Percentiles rank a stretch among this genome's conserved stretches.
Conservation (phyloP, 2,797 vertebrate genomes). For the Pangasius mekongensis region DNA sequence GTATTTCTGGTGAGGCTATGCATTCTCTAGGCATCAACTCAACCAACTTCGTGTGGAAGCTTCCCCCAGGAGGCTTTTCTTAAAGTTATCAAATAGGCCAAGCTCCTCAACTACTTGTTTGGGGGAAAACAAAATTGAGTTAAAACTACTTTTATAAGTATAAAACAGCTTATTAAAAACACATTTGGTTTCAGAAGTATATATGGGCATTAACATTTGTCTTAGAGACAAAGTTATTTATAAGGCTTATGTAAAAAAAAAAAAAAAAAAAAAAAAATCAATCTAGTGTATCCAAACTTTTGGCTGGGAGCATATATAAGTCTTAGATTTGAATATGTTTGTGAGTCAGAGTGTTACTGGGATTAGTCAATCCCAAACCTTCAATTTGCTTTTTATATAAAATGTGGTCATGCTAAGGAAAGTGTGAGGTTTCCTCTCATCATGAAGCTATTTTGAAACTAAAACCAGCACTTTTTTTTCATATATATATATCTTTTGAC, state of each 20-base stretch:
- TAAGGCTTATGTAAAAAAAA: background rate
- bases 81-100: background rate
- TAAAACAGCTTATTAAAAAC: background rate
- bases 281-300: background rate
- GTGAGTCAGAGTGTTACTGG: conserved; percentile 24
- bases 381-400: conserved; percentile 19
- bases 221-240: background rate
- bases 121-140: background rate
- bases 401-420: conserved; percentile 18
- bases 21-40: background rate
- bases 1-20: background rate
- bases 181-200: background rate
- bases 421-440: conserved; percentile 34
- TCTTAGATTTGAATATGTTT: background rate
- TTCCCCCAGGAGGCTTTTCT: background rate
- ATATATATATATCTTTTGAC: background rate
- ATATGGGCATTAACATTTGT: background rate
- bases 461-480: background rate
- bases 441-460: conserved; percentile 7
- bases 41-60: background rate
- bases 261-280: background rate
- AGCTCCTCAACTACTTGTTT: background rate
- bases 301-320: background rate
- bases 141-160: background rate
- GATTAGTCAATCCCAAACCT: conserved; percentile 29